phyloP scores from a whole-genome alignment of 2,888 invertebrate species.

The Lepidocyrtinus sp. region DNA sequence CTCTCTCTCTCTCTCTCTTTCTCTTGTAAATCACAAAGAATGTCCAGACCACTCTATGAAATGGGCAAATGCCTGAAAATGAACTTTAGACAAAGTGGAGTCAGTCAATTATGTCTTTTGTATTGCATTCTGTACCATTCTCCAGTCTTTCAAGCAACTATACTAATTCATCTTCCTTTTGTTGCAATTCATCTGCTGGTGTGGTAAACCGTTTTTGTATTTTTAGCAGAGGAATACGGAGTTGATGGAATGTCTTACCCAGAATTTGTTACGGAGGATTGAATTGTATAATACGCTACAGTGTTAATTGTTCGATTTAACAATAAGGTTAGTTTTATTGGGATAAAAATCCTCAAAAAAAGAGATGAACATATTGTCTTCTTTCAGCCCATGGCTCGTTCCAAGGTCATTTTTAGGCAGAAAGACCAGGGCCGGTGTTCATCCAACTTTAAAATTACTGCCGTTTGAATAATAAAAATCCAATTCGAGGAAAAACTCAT shows the following conservation, averaged over 20 bases:
- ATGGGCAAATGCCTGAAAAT: constrained; percentile 40
- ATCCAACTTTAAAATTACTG: constrained; percentile 8
- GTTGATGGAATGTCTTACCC: too few relatives aligned
- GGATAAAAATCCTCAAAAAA: too few relatives aligned
- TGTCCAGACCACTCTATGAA: too few relatives aligned
- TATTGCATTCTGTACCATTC: constrained; percentile 19
- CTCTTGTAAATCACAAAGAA: too few relatives aligned
- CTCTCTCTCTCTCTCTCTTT: too few relatives aligned
- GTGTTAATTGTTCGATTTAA: constrained; percentile 8
- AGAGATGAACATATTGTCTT: too few relatives aligned
- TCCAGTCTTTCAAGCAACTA: neutral
- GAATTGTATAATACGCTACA: neutral
- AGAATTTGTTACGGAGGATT: neutral
- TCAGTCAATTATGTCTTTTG: constrained; percentile 57
- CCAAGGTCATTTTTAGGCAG: constrained; percentile 32
- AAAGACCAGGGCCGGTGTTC: neutral
- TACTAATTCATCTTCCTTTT: constrained; percentile 32
- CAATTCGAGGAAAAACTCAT: neutral
- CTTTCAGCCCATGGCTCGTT: constrained; percentile 42
- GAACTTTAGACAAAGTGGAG: constrained; percentile 61
- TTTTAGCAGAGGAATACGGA: too few relatives aligned
- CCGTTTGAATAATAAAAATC: too few relatives aligned
- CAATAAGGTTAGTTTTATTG: too few relatives aligned
- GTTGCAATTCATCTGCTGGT: constrained; percentile 4
- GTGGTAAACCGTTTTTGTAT: too few relatives aligned